These are phyloP conservation scores for Taeniopygia guttata DNA, from an alignment of 2,797 vertebrate species.

Conservation along the genomic window DNA sequence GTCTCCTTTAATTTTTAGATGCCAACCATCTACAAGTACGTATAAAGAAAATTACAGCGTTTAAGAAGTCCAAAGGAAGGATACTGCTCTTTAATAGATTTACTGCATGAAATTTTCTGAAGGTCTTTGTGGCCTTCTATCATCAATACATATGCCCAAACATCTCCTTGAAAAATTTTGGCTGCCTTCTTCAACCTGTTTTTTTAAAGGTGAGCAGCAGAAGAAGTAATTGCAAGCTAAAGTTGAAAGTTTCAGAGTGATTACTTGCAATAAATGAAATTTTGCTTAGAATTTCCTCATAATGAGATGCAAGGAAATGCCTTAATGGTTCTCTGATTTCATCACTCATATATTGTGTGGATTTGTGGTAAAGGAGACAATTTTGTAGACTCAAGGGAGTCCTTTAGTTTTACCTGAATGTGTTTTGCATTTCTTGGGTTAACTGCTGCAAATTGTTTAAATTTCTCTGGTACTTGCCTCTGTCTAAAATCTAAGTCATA, in stretches of 20 bases:
- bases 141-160: background rate
- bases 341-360: background rate
- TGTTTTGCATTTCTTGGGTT: background rate
- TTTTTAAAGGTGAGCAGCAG: background rate
- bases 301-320: background rate
- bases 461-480: background rate
- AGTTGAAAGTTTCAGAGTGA: background rate
- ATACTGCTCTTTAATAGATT: background rate
- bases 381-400: background rate
- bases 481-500: background rate
- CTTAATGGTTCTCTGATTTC: background rate
- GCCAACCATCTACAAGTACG: rapidly evolving
- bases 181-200: background rate
- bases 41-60: background rate
- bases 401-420: background rate
- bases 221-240: background rate
- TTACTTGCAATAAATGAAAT: background rate
- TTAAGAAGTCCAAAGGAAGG: background rate
- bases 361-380: background rate
- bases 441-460: background rate
- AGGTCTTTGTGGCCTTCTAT: background rate
- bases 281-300: background rate
- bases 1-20: background rate
- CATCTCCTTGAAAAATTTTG: background rate
- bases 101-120: background rate